phyloP scores from a whole-genome alignment of 2,797 vertebrate species.

The Rhincodon typus region DNA sequence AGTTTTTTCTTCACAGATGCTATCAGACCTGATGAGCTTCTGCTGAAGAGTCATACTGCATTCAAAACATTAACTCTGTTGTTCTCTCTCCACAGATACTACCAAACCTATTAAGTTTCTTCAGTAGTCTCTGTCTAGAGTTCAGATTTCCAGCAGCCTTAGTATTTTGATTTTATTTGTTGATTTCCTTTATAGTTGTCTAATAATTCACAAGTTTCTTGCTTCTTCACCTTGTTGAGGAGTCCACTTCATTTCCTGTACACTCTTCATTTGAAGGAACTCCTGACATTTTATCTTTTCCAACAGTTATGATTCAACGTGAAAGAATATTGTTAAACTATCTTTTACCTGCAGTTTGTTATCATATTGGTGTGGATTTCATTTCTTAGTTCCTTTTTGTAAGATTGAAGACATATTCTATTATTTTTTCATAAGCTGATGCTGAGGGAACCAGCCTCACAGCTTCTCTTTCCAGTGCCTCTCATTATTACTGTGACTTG shows the following conservation, averaged over 20 bases:
- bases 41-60: too few species aligned
- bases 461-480: not conserved
- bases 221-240: not conserved
- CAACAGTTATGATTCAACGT: not conserved
- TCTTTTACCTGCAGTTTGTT: not conserved
- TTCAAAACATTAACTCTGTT: too few species aligned
- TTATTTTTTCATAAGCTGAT: not conserved
- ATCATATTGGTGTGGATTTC: not conserved
- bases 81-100: too few species aligned
- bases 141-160: too few species aligned
- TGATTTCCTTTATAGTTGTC: not conserved
- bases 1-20: too few species aligned
- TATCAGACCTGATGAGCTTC: too few species aligned
- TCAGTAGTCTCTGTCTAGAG: too few species aligned
- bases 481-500: not conserved
- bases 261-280: not conserved
- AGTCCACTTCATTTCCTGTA: not conserved
- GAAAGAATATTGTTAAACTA: not conserved
- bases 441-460: not conserved
- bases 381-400: not conserved
- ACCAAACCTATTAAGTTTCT: too few species aligned
- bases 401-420: not conserved
- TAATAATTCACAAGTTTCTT: not conserved
- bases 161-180: too few species aligned
- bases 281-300: not conserved